These are phyloP conservation scores for Lumbricus terrestris DNA, from an alignment of 2,888 invertebrate species.

Conservation along the genomic window DNA sequence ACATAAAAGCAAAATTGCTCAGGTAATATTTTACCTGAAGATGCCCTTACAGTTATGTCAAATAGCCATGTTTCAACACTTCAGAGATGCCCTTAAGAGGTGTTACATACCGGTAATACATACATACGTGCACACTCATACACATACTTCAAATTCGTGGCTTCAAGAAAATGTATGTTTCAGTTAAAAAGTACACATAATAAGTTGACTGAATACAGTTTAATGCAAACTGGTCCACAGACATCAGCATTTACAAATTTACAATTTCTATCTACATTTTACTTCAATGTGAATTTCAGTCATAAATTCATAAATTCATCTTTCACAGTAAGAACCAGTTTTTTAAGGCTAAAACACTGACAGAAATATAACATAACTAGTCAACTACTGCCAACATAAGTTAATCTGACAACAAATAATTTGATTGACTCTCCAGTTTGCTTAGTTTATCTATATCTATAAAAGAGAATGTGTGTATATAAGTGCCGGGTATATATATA, in stretches of 20 bases:
- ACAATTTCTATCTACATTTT: too few relatives aligned
- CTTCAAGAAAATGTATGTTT: background rate
- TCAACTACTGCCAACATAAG: background rate
- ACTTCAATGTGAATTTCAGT: too few relatives aligned
- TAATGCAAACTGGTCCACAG: background rate
- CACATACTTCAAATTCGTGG: background rate
- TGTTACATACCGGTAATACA: background rate
- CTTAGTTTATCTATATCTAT: too few relatives aligned
- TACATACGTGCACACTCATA: slow-evolving; percentile 9
- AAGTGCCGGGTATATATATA: too few relatives aligned
- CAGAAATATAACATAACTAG: background rate
- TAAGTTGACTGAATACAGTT: background rate
- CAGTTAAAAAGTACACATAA: background rate
- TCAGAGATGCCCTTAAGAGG: background rate
- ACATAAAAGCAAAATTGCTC: background rate
- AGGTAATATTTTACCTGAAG: background rate
- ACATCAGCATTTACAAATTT: background rate
- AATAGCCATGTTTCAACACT: background rate
- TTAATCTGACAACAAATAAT: background rate
- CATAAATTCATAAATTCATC: too few relatives aligned
- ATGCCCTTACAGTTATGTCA: background rate
- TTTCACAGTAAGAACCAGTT: background rate
- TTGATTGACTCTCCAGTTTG: background rate
- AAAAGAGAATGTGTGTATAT: too few relatives aligned
- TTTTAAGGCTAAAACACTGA: background rate